Base-by-base conservation (phyloP, 1,140 invertebrate genomes). In the Drosophila virilis region DNA sequence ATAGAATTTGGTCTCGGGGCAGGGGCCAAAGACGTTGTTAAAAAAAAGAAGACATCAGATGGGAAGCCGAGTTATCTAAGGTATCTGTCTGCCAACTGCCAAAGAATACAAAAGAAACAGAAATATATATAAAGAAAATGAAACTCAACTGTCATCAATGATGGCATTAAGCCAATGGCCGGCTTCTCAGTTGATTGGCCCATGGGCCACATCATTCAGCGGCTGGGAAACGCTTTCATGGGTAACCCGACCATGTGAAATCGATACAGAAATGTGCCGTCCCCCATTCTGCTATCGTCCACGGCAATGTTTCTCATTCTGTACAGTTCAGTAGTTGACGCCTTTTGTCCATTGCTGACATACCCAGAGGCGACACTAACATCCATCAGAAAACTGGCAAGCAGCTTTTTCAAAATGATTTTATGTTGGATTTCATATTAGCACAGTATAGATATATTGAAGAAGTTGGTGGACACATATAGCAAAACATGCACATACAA, bases 121-220 rank as follows among this genome's bases (percentile, higher is more conserved):
- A 66, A 9, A 17, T 13, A 10, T n/a, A 10, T 35, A 13, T 35
- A 65, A 58, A 66, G 48, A 74, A 71, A 78, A 57, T 38, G 58
- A 78, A 78, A 78, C 67, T 78, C 60, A 78, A 71, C 55, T 75
- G 76, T 78, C 76, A 78, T 78, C 62, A 17, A 28, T 61, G 51
- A 12, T 12, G 57, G 33, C 48, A 45, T 69, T 60, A 33, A 68
- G 45, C 17, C 55, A 52, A 42, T 60, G 37, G 42, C 32, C 52
- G 40, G 55, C 28, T 52, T 32, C 54, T 52, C 57, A 9, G 71
- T 45, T 74, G 57, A 68, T 74, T 74, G 50, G 8, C 17, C 9
- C 38, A 46, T 45, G 48, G 17, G 15, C 32, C 17, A 8, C 10
- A 38, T 43, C 43, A 22, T 48, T 37, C 10, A 58, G 15, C 28